phyloP scores from a whole-genome alignment of 2,113 vertebrate species.

The Ictidomys tridecemlineatus region DNA sequence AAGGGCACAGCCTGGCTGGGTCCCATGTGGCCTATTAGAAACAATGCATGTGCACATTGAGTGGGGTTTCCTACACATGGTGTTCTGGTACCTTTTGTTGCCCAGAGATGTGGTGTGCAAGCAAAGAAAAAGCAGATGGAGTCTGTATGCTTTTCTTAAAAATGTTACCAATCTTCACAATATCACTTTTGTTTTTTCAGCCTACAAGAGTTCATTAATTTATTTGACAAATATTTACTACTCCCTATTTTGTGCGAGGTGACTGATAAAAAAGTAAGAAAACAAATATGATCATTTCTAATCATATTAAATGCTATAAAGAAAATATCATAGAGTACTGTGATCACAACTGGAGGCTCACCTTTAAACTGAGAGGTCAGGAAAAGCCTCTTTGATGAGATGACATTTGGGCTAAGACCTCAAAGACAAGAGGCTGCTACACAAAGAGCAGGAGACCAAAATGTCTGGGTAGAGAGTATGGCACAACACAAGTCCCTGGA shows the following conservation, averaged over 20 bases:
- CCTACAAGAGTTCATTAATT: background rate
- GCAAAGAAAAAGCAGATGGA: background rate
- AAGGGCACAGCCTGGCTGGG: background rate
- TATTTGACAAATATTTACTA: background rate
- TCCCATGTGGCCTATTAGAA: too few species aligned
- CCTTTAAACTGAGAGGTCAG: background rate
- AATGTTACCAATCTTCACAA: background rate
- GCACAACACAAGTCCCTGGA: background rate
- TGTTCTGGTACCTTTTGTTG: background rate
- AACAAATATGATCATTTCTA: background rate
- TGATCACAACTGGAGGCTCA: background rate
- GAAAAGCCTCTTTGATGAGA: background rate
- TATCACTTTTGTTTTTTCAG: background rate
- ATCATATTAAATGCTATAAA: background rate
- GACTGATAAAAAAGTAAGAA: background rate
- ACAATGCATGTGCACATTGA: too few species aligned
- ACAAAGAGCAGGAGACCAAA: background rate
- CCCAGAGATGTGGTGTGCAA: background rate
- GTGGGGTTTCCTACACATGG: background rate
- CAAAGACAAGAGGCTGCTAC: background rate
- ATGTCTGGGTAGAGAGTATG: background rate
- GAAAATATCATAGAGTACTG: background rate
- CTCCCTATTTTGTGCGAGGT: background rate
- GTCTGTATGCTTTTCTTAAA: conserved; percentile 1
- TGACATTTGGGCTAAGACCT: background rate